Conservation (phyloP, 2,113 vertebrate species). For the Globicephala melas region DNA sequence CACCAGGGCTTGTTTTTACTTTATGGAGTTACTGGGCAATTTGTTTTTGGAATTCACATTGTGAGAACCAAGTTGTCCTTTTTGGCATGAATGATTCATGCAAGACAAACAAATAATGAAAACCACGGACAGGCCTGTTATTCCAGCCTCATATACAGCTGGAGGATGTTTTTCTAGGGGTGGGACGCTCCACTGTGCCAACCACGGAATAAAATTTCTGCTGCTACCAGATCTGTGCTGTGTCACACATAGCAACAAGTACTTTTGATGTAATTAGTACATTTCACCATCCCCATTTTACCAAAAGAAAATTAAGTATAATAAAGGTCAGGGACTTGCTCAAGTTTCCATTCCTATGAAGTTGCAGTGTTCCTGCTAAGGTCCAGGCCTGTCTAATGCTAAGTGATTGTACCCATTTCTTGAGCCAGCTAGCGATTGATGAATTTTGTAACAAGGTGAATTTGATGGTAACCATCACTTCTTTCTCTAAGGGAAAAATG, state of each 20-base stretch:
- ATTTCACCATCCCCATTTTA: neutral
- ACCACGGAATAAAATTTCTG: neutral
- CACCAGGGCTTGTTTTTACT: neutral
- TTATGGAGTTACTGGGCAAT: neutral
- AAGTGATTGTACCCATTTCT: neutral
- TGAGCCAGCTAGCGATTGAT: neutral
- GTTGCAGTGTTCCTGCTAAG: neutral
- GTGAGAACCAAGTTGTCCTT: conserved; percentile 24
- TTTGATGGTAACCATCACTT: neutral
- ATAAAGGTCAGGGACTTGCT: neutral
- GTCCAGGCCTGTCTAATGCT: neutral
- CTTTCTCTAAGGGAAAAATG: conserved; percentile 30
- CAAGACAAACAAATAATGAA: conserved; percentile 27
- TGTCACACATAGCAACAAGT: neutral
- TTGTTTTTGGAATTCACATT: conserved; percentile 21
- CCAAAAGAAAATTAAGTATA: conserved; percentile 3
- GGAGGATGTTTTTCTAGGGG: neutral
- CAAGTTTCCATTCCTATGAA: neutral
- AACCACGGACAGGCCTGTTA: neutral
- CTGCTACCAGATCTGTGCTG: neutral
- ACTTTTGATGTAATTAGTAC: neutral
- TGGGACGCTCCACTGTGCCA: neutral
- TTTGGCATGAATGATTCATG: neutral
- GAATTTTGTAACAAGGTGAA: conserved; percentile 34
- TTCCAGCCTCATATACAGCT: neutral